phyloP scores from a whole-genome alignment of 2,888 invertebrate genomes.

The Rugalucina vietnamica region DNA sequence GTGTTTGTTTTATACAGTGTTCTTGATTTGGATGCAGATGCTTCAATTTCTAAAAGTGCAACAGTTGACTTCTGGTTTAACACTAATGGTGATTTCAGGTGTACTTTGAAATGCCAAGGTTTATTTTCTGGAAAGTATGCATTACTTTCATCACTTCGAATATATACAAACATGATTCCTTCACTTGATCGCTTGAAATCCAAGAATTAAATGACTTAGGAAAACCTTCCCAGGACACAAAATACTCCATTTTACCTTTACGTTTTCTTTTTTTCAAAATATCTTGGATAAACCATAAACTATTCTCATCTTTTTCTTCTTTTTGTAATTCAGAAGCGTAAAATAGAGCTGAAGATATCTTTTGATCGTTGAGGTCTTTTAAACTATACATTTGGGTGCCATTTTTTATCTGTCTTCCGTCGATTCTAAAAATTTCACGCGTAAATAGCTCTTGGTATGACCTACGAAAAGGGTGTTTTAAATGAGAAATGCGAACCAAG shows the following conservation, averaged over 20 bases:
- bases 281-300: slow-evolving; percentile 19
- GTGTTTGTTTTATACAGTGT: neutral
- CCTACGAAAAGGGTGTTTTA: slow-evolving; percentile 1
- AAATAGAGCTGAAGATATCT: slow-evolving; percentile 6
- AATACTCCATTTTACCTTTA: slow-evolving; percentile 2
- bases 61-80: slow-evolving; percentile 18
- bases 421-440: neutral
- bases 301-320: slow-evolving; percentile 23
- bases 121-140: neutral
- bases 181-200: slow-evolving; percentile 8
- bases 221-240: slow-evolving; percentile 17
- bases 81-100: slow-evolving; percentile 3
- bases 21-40: neutral
- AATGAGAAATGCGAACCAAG: neutral
- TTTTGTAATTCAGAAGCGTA: slow-evolving; percentile 23
- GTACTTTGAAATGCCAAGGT: neutral
- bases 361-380: neutral
- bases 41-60: slow-evolving; percentile 9
- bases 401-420: neutral
- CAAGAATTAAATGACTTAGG: slow-evolving; percentile 11
- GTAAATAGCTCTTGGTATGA: slow-evolving; percentile 15
- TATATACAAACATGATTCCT: slow-evolving; percentile 28
- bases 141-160: slow-evolving; percentile 16
- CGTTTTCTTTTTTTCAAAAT: slow-evolving; percentile 14
- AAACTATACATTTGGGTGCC: neutral